These are phyloP conservation scores for Propithecus perrieri DNA, from an alignment of 2,797 vertebrate species.

Conservation along the genomic window DNA sequence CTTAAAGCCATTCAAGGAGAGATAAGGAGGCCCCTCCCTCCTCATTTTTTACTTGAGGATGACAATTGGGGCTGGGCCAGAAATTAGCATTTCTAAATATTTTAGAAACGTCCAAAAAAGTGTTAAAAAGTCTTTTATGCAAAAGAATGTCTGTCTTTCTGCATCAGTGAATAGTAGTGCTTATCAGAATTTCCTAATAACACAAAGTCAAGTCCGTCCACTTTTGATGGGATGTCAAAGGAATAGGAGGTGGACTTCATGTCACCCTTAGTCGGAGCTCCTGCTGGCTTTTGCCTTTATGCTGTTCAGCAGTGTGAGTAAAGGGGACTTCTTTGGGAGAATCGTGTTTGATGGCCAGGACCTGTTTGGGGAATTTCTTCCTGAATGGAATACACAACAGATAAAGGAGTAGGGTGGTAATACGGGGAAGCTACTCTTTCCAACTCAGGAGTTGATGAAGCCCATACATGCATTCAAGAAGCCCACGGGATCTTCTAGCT, in stretches of 20 bases:
- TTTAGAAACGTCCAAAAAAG: conserved; percentile 16
- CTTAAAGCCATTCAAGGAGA: not conserved
- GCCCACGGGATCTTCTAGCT: conserved; percentile 95
- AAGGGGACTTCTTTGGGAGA: conserved; percentile 61
- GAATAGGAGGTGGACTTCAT: not conserved
- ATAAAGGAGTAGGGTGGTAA: conserved; percentile 24
- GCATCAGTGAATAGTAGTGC: not conserved
- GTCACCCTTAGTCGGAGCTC: not conserved
- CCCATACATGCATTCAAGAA: conserved; percentile 95
- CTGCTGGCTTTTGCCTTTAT: conserved; percentile 13
- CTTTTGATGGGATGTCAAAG: not conserved
- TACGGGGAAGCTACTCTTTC: conserved; percentile 67
- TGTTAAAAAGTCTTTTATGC: not conserved
- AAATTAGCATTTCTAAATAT: conserved; percentile 16
- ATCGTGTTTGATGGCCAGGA: conserved; percentile 50
- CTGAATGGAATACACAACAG: conserved; percentile 69
- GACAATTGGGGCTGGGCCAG: not conserved
- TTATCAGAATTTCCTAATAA: conserved; percentile 34
- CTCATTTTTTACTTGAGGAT: not conserved
- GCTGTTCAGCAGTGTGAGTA: conserved; percentile 48
- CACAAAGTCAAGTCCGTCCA: conserved; percentile 35
- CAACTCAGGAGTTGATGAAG: conserved; percentile 95
- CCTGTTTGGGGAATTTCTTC: conserved; percentile 74
- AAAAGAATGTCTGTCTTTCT: not conserved
- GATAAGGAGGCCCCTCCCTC: not conserved